Percentiles rank a stretch among this genome's conserved stretches.
Conservation (phyloP, 2,797 vertebrate genomes). For the Gymnoscopelus braueri region DNA sequence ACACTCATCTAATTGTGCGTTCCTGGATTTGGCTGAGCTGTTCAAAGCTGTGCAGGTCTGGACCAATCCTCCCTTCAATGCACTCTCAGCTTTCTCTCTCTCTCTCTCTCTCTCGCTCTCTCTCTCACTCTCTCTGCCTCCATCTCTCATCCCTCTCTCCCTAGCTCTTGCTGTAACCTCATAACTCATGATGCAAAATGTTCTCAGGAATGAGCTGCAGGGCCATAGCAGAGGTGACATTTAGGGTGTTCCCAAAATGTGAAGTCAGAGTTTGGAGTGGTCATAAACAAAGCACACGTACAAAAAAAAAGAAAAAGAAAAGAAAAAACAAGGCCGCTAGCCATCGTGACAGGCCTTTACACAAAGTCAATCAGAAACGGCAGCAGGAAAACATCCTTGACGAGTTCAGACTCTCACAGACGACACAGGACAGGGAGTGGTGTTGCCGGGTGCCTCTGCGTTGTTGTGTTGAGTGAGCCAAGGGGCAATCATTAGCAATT, state of each 20-base stretch:
- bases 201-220: slow-evolving; percentile 14
- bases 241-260: background rate
- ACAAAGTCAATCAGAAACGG: slow-evolving; percentile 27
- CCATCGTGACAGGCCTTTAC: slow-evolving; percentile 30
- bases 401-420: slow-evolving; percentile 40
- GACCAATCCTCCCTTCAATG: slow-evolving; percentile 51
- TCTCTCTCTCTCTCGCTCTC: background rate
- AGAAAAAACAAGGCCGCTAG: background rate
- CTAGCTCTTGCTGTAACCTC: background rate
- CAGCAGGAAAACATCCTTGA: slow-evolving; percentile 43
- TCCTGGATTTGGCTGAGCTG: slow-evolving; percentile 42
- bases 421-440: slow-evolving; percentile 47
- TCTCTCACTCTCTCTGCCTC: slow-evolving; percentile 1
- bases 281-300: slow-evolving; percentile 14
- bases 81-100: background rate
- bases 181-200: background rate
- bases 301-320: background rate
- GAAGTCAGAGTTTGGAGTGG: slow-evolving; percentile 1
- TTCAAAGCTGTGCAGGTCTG: slow-evolving; percentile 56
- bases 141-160: slow-evolving; percentile 7
- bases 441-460: slow-evolving; percentile 32
- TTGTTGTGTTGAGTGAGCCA: slow-evolving; percentile 52
- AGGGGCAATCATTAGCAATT: slow-evolving; percentile 52
- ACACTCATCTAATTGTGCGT: slow-evolving; percentile 67
- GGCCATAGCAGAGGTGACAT: slow-evolving; percentile 5